Evolutionary conservation across 2,113 vertebrate genomes (phyloP).

Genomic region (Plotosus lineatus): DNA sequence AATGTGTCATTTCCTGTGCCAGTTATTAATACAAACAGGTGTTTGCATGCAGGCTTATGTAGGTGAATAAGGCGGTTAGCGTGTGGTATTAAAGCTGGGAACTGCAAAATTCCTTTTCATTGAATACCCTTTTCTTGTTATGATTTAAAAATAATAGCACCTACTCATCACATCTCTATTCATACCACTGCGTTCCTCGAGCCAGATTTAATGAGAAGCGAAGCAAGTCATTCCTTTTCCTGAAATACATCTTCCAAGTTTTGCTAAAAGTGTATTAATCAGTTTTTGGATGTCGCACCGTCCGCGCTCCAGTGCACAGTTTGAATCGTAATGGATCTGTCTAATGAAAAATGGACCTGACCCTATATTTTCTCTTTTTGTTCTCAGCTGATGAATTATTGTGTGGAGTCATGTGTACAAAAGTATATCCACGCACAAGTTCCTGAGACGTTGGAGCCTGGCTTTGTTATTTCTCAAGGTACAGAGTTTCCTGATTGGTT

Average conservation of each 20-base stretch:
- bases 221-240: neutral
- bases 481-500: neutral
- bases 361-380: slow-evolving; percentile 1
- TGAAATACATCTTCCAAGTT: neutral
- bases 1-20: neutral
- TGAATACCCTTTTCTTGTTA: slow-evolving; percentile 1
- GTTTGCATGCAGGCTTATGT: neutral
- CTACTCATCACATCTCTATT: neutral
- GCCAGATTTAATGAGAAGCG: neutral
- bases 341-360: neutral
- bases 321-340: neutral
- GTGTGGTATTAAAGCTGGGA: neutral
- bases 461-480: slow-evolving; percentile 54
- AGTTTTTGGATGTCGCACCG: neutral
- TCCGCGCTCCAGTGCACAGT: neutral
- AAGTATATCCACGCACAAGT: slow-evolving; percentile 48
- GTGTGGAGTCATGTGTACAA: slow-evolving; percentile 50
- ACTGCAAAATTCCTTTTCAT: neutral
- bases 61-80: neutral
- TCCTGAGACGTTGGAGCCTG: slow-evolving; percentile 45
- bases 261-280: neutral
- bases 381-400: slow-evolving; percentile 44
- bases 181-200: neutral
- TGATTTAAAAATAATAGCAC: neutral
- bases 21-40: neutral